A percentile compares a stretch with the other conserved stretches of the same genome.
These are phyloP conservation scores for Melanaphis sacchari DNA, from an alignment of 1,140 invertebrate genomes.

Conservation along the genomic window DNA sequence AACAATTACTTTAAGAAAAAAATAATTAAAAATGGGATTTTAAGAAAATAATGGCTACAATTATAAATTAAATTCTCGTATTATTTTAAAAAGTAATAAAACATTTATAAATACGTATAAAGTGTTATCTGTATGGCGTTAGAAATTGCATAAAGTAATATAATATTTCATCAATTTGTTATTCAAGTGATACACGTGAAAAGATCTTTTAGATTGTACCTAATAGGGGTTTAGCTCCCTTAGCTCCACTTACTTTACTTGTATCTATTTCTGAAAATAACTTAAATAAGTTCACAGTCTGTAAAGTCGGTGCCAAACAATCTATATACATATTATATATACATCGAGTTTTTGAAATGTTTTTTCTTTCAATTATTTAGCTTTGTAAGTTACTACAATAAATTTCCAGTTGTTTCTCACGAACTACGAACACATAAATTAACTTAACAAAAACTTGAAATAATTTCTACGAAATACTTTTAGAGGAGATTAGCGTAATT, in stretches of 20 bases:
- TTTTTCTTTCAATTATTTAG: neutral
- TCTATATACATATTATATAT: neutral
- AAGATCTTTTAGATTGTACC: neutral
- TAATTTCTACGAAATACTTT: constrained; percentile 4
- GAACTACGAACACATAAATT: neutral
- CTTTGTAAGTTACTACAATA: neutral
- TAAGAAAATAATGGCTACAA: too few species aligned
- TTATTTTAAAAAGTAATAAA: too few species aligned
- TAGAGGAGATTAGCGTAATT: neutral
- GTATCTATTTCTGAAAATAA: neutral
- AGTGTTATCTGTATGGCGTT: too few species aligned
- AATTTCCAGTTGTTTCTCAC: neutral
- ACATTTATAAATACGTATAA: too few species aligned
- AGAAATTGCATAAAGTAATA: too few species aligned
- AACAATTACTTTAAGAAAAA: too few species aligned
- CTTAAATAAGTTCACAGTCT: neutral
- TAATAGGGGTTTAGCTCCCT: neutral
- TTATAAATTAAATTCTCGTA: too few species aligned
- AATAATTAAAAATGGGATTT: too few species aligned
- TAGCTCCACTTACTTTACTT: neutral
- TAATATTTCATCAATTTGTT: too few species aligned
- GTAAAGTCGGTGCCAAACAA: neutral
- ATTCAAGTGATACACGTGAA: neutral
- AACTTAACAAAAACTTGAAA: neutral
- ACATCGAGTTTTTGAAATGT: neutral